phyloP scores from a whole-genome alignment of 2,113 vertebrate species.

The Zosterops pallidus region DNA sequence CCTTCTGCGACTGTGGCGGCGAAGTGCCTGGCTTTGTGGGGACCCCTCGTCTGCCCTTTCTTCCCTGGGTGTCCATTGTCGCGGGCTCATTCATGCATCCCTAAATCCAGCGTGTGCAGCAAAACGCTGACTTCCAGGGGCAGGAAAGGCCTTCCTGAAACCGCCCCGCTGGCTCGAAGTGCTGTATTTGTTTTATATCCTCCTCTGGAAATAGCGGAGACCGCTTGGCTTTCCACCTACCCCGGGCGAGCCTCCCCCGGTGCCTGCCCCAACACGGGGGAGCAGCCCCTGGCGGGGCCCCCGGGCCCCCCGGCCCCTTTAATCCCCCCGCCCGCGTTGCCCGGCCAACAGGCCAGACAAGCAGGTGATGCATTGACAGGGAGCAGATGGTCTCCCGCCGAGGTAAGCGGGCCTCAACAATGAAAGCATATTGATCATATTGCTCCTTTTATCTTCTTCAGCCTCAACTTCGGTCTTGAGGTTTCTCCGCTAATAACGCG shows the following conservation, averaged over 20 bases:
- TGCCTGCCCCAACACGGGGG: neutral
- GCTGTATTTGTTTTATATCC: neutral
- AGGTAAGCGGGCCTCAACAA: slow-evolving; percentile 92
- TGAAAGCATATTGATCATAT: slow-evolving; percentile 89
- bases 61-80: neutral
- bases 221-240: neutral
- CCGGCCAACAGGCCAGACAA: slow-evolving; percentile 88
- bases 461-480: slow-evolving; percentile 56
- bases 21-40: neutral
- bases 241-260: neutral
- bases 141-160: neutral
- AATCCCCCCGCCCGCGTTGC: slow-evolving; percentile 80
- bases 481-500: slow-evolving; percentile 22
- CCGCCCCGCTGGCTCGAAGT: neutral
- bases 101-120: slow-evolving; percentile 36
- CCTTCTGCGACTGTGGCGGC: neutral
- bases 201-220: neutral
- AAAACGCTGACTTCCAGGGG: slow-evolving; percentile 34
- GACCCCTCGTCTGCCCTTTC: slow-evolving; percentile 11
- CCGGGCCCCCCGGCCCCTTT: slow-evolving; percentile 50
- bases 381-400: slow-evolving; percentile 98
- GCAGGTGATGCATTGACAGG: slow-evolving; percentile 99
- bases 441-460: slow-evolving; percentile 75
- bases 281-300: neutral
- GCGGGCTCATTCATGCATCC: slow-evolving; percentile 31